Evolutionary conservation across 2,888 invertebrate genomes (phyloP), one percentile per base, ranked within the genome.

Genomic region (Himalopsyche anomala): DNA sequence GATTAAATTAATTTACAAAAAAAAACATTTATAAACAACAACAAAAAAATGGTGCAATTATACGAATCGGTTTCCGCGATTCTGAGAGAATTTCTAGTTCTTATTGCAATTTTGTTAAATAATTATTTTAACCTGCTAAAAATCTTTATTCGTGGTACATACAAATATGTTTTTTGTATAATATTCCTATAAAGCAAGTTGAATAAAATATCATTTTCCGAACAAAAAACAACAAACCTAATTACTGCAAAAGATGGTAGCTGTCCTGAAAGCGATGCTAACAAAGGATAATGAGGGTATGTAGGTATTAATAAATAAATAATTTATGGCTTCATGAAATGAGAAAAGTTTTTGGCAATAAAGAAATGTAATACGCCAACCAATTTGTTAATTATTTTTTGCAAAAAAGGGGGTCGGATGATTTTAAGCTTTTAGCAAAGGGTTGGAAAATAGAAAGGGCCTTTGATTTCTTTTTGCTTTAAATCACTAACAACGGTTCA

Each of bases 281-380:
- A 62, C 62, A 62, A 62, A 62, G 62, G 62, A 62, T 62, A 62
- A 62, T 62, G 62, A 62, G 62, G 62, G 62, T 19, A 62, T 19
- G 62, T 62, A 62, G 62, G 62, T 62, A 62, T 62, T 62, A 62
- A 62, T 62, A 62, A 62, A 62, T 62, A 62, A 62, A 62, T 62
- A 62, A 62, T 62, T 62, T 62, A 62, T 62, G 62, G 62, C 62
- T 62, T 62, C 19, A 62, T 19, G 62, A 62, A 62, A 62, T 62
- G 62, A 62, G 62, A 62, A 62, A 62, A 62, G 62, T 62, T 62
- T 62, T n/a, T 28, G 28, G 62, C 62, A 62, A 62, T 62, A 62
- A 62, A 62, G 62, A 62, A 62, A 62, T 62, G 62, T 62, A 62
- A 62, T 62, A 62, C 62, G 62, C 19, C 62, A 62, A 62, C 62